Evolutionary conservation across 2,888 invertebrate genomes (phyloP).

Genomic region (Hyposoter didymator): DNA sequence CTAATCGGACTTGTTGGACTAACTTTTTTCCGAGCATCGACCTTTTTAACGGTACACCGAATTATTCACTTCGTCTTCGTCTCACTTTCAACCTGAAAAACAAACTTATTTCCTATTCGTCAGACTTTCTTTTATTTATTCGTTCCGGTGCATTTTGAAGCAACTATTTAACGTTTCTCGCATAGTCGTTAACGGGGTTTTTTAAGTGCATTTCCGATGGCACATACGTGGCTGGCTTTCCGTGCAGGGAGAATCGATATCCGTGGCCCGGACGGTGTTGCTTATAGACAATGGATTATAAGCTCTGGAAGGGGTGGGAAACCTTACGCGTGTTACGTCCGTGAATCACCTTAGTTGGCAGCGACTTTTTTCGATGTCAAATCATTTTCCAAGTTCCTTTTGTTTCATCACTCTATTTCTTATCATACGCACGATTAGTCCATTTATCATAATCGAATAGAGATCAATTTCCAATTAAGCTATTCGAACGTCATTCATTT

Average conservation of each 20-base stretch:
- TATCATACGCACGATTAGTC: background rate
- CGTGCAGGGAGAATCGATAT: slow-evolving; percentile 65
- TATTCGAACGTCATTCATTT: background rate
- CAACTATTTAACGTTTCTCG: background rate
- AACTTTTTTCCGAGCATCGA: slow-evolving; percentile 57
- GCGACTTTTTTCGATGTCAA: background rate
- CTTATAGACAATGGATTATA: slow-evolving; percentile 72
- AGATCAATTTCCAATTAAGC: background rate
- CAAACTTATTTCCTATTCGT: slow-evolving; percentile 2
- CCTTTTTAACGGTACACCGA: slow-evolving; percentile 68
- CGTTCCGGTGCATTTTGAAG: slow-evolving; percentile 26
- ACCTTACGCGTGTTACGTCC: slow-evolving; percentile 75
- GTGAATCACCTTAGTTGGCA: slow-evolving; percentile 70
- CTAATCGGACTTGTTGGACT: slow-evolving; percentile 61
- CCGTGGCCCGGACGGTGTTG: slow-evolving; percentile 46
- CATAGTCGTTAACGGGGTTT: slow-evolving; percentile 11
- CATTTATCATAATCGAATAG: background rate
- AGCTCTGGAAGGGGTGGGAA: slow-evolving; percentile 74
- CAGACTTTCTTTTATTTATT: background rate
- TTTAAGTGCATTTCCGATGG: slow-evolving; percentile 44
- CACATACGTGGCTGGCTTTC: slow-evolving; percentile 40
- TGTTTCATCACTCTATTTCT: background rate
- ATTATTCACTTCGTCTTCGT: slow-evolving; percentile 6
- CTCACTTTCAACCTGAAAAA: slow-evolving; percentile 18
- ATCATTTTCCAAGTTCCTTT: slow-evolving; percentile 3